Conservation (phyloP, 2,113 vertebrate genomes). For the Cettia cetti region DNA sequence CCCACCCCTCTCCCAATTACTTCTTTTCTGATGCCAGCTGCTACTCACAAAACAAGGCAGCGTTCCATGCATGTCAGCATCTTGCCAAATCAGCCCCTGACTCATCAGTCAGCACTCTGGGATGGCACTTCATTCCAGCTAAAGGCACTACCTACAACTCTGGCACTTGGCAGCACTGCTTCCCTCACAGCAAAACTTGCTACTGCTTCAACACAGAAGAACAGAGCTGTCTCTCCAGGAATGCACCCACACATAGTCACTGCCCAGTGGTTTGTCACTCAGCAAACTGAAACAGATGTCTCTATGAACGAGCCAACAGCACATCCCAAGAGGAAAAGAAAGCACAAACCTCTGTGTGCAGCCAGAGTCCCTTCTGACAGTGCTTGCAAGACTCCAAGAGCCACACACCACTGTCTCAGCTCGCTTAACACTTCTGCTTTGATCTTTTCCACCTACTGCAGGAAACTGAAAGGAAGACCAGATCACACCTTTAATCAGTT, state of each 20-base stretch:
- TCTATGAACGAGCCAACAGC: background rate
- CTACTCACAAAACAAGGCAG: background rate
- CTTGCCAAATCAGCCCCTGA: background rate
- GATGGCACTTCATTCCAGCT: background rate
- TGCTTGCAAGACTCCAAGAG: background rate
- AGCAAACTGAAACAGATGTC: background rate
- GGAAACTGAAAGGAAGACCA: background rate
- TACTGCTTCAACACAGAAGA: background rate
- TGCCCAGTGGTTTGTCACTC: background rate
- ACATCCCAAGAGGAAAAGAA: background rate
- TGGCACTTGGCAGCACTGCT: background rate
- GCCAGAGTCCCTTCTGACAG: background rate
- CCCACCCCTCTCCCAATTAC: background rate
- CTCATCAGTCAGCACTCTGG: background rate
- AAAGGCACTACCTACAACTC: background rate
- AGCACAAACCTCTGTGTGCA: background rate
- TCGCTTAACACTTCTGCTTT: background rate
- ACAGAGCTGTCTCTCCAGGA: background rate
- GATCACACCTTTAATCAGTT: background rate
- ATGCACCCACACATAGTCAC: background rate
- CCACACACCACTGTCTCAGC: background rate
- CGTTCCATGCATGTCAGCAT: background rate
- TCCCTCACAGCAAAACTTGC: background rate
- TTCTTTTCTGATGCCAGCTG: background rate
- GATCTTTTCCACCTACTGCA: background rate